These are phyloP conservation scores for Callochromis pleurospilus DNA, from an alignment of 2,113 vertebrate species.

Conservation along the genomic window DNA sequence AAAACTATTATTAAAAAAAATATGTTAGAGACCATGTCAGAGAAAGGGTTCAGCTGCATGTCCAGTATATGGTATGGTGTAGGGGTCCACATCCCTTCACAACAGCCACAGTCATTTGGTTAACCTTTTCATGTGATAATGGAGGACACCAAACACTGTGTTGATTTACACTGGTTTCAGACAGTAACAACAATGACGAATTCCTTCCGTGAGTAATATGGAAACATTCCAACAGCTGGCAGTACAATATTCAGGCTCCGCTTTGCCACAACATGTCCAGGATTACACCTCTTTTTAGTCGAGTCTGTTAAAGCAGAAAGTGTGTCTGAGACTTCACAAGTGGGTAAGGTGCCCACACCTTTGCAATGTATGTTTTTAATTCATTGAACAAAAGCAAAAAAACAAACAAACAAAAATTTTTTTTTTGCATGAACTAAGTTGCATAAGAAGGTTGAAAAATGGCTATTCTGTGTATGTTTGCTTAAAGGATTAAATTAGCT, in stretches of 20 bases:
- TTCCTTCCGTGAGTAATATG: neutral
- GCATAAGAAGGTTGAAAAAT: neutral
- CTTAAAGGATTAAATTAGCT: neutral
- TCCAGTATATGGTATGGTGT: neutral
- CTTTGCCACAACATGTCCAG: neutral
- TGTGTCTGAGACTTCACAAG: neutral
- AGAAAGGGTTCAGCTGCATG: neutral
- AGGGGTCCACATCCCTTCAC: neutral
- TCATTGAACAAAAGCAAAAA: neutral
- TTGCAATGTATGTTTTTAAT: neutral
- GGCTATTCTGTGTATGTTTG: neutral
- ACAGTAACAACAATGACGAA: neutral
- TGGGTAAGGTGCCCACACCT: neutral
- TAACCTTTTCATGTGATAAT: neutral
- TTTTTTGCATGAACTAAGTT: neutral
- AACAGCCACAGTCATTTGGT: neutral
- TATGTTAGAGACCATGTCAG: neutral
- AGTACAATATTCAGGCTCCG: neutral
- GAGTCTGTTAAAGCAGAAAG: neutral
- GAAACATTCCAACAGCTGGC: neutral
- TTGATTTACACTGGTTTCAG: neutral
- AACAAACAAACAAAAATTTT: neutral
- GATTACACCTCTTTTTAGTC: neutral
- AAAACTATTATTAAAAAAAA: neutral
- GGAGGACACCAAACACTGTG: neutral